phyloP scores from a whole-genome alignment of 2,113 vertebrate species.

The Xiphophorus maculatus region DNA sequence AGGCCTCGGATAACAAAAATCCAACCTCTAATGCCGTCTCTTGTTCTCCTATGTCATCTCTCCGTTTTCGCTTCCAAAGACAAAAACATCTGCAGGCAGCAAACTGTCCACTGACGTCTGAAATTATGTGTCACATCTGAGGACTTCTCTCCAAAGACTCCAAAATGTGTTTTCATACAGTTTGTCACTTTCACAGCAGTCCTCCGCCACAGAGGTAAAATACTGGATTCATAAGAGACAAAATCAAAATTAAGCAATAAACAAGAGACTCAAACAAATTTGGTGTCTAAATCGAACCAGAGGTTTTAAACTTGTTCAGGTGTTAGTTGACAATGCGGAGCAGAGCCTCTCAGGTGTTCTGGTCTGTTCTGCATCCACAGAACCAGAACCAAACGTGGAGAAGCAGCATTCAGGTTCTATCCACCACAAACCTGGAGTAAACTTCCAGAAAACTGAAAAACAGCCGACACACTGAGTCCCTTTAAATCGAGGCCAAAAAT shows the following conservation, averaged over 20 bases:
- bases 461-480: too few relatives aligned
- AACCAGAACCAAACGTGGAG: too few relatives aligned
- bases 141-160: neutral
- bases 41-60: neutral
- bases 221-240: slow-evolving; percentile 6
- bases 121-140: slow-evolving; percentile 1
- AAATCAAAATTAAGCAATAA: neutral
- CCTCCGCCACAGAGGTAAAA: slow-evolving; percentile 9
- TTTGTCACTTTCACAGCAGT: neutral
- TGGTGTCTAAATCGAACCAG: neutral
- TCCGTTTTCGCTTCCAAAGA: slow-evolving; percentile 6
- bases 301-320: neutral
- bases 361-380: too few relatives aligned
- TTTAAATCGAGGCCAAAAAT: too few relatives aligned
- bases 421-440: too few relatives aligned
- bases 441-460: too few relatives aligned
- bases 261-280: neutral
- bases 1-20: slow-evolving; percentile 18
- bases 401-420: too few relatives aligned
- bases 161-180: neutral
- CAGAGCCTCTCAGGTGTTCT: too few relatives aligned
- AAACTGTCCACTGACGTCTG: slow-evolving; percentile 14
- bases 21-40: slow-evolving; percentile 3
- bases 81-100: slow-evolving; percentile 29
- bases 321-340: neutral